Conservation (phyloP, 2,888 invertebrate genomes). For the Acholoe squamosa region DNA sequence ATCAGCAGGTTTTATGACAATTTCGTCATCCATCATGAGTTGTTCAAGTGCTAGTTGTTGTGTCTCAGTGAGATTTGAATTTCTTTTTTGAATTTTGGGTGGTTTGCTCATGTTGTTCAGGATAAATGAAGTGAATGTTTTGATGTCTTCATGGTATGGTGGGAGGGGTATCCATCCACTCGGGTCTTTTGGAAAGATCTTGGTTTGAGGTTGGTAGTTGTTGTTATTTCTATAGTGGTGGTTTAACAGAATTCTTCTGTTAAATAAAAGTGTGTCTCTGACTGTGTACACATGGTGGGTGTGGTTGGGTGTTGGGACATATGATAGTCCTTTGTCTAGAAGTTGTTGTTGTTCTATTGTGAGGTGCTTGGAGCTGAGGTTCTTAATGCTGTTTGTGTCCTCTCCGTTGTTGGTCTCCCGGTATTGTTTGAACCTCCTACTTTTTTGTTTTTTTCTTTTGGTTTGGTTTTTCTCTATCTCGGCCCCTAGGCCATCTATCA, state of each 20-base stretch:
- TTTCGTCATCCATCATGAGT: neutral
- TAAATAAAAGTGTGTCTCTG: neutral
- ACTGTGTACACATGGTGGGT: neutral
- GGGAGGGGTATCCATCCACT: neutral
- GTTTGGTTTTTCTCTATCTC: neutral
- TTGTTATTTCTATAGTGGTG: too few species aligned
- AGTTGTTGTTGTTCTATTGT: neutral
- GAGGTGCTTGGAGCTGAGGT: neutral
- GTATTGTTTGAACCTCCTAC: neutral
- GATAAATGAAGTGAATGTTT: neutral
- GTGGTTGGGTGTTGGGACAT: neutral
- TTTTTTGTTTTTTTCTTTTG: neutral
- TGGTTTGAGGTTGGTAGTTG: neutral
- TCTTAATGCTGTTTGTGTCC: neutral
- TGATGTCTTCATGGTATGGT: neutral
- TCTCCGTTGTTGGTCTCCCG: neutral
- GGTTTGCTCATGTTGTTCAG: neutral
- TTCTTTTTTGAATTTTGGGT: too few species aligned
- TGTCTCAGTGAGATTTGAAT: too few species aligned
- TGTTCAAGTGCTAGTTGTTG: too few species aligned
- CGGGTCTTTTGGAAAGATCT: neutral
- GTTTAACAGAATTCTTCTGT: neutral
- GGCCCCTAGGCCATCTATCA: neutral
- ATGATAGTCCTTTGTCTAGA: neutral
- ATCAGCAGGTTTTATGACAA: slow-evolving; percentile 33